Percentiles rank a stretch among this genome's conserved stretches.
Conservation (phyloP, 2,113 vertebrate genomes). For the Pyxicephalus adspersus region DNA sequence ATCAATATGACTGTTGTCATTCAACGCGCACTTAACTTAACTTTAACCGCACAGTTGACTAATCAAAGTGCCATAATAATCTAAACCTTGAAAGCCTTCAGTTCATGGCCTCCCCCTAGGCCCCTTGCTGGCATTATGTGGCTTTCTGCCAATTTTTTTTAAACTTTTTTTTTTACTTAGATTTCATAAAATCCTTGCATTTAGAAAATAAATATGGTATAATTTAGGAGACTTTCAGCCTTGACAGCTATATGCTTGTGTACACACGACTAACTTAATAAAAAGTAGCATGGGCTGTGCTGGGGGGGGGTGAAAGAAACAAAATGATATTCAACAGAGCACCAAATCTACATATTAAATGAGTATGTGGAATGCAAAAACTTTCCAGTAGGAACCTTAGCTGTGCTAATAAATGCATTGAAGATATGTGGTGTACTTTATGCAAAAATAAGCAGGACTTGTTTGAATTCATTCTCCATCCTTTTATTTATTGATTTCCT, state of each 20-base stretch:
- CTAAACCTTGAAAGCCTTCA: too few species aligned
- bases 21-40: too few species aligned
- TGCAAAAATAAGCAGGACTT: neutral
- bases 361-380: slow-evolving; percentile 6
- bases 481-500: neutral
- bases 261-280: slow-evolving; percentile 10
- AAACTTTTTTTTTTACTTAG: neutral
- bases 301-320: neutral
- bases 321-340: slow-evolving; percentile 19
- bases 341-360: slow-evolving; percentile 30
- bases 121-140: too few species aligned
- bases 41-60: too few species aligned
- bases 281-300: neutral
- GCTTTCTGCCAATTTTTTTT: neutral
- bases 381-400: neutral
- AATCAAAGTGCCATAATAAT: too few species aligned
- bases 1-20: too few species aligned
- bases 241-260: neutral
- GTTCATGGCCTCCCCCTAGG: too few species aligned
- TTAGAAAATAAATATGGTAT: neutral
- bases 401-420: neutral
- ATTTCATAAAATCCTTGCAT: neutral
- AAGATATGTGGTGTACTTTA: slow-evolving; percentile 6
- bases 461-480: neutral
- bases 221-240: neutral